Evolutionary conservation across 2,797 vertebrate genomes (phyloP).

Genomic region (Chaenodraco wilsoni): DNA sequence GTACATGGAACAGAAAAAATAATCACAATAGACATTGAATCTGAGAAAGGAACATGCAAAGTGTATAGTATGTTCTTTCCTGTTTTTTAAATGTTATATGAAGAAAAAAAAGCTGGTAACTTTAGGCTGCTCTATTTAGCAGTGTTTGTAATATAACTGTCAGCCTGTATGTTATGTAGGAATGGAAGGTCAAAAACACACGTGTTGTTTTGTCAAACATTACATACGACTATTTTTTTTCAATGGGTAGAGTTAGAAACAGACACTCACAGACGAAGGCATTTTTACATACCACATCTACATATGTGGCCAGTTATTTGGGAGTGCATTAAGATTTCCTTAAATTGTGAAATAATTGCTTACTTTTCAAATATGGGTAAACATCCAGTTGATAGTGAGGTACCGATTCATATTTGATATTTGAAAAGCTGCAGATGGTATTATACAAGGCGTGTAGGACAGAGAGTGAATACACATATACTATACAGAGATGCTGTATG

Average conservation of each 20-base stretch:
- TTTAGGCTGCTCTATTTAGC: conserved; percentile 36
- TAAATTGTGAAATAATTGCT: background rate
- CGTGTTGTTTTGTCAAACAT: background rate
- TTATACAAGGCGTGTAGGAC: background rate
- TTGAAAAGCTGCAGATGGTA: conserved; percentile 1
- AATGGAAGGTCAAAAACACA: background rate
- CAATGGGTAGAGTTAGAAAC: background rate
- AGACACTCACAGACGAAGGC: background rate
- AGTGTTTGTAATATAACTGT: background rate
- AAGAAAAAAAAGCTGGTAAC: conserved; percentile 50
- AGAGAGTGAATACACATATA: no score
- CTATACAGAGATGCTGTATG: no score
- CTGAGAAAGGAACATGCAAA: no score
- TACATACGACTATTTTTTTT: background rate
- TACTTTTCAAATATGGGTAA: conserved; percentile 3
- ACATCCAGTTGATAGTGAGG: background rate
- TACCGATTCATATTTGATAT: conserved; percentile 18
- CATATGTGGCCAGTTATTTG: conserved; percentile 8
- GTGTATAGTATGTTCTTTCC: no score
- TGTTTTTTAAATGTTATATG: conserved; percentile 36
- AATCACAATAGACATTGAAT: no score
- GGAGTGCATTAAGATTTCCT: background rate
- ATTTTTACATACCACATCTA: background rate
- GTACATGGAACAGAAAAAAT: background rate
- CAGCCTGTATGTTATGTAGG: background rate